Percentiles rank a stretch among this genome's conserved stretches.
Conservation (phyloP, 2,113 vertebrate genomes). For the Sinocyclocheilus rhinocerous region DNA sequence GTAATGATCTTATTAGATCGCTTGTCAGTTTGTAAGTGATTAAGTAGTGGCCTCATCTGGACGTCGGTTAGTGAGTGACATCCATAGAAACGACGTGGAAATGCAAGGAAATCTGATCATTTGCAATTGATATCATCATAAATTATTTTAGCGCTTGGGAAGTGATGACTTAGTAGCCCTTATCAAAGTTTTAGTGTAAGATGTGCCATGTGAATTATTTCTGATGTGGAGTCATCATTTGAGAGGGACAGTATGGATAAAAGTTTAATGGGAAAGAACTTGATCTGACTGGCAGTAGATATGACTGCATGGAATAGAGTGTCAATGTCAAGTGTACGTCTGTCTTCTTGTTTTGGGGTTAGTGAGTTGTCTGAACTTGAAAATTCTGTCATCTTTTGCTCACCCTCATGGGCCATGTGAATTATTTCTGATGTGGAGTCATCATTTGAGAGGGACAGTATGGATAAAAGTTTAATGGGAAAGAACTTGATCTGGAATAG, state of each 20-base stretch:
- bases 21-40: slow-evolving; percentile 66
- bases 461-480: slow-evolving; percentile 74
- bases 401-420: slow-evolving; percentile 50
- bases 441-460: slow-evolving; percentile 58
- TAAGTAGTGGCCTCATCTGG: slow-evolving; percentile 10
- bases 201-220: slow-evolving; percentile 59
- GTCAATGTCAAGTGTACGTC: neutral
- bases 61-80: slow-evolving; percentile 47
- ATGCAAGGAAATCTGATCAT: slow-evolving; percentile 4
- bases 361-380: neutral
- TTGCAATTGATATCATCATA: slow-evolving; percentile 58
- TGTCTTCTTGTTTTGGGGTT: neutral
- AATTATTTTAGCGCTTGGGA: slow-evolving; percentile 67
- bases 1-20: slow-evolving; percentile 78
- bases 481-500: slow-evolving; percentile 62
- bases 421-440: slow-evolving; percentile 60
- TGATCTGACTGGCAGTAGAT: slow-evolving; percentile 55
- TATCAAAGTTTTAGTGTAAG: slow-evolving; percentile 70
- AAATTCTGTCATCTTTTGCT: neutral
- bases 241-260: slow-evolving; percentile 62
- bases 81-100: slow-evolving; percentile 39
- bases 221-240: slow-evolving; percentile 56
- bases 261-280: slow-evolving; percentile 73
- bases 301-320: slow-evolving; percentile 53
- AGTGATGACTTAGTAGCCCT: slow-evolving; percentile 58